Evolutionary conservation across 2,113 vertebrate species (phyloP), one percentile per base, ranked within the genome.

Genomic region (Rallus limicola): DNA sequence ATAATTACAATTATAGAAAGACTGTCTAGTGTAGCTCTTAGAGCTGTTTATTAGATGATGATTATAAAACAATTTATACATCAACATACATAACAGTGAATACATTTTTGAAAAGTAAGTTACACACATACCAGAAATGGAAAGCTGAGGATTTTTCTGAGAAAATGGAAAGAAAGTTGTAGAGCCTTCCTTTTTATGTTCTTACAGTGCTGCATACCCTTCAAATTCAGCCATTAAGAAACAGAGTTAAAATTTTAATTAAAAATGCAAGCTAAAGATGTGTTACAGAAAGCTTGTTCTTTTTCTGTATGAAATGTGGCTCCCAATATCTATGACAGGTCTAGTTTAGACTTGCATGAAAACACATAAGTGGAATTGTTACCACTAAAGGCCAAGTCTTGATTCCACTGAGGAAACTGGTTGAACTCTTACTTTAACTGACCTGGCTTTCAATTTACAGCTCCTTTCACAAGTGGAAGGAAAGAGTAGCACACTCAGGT

Each of bases 81-180:
- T 65, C 36, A 52, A 36, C 19, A 55, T 40, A 25, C 4, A 14
- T n/a, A 46, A 9, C 59, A 33, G 56, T 52, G 50, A 52, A 53
- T 38, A 24, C 1, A 36, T 72, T 67, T 36, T 46, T 4, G 13
- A 55, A 84, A 62, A 71, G 38, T 26, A 11, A 46, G 48, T 72
- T 90, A 13, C 13, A 28, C 1, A 0, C 42, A 40, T 2, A 48
- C 38, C 42, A 59, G 36, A 81, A 82, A 68, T 68, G 0, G 0
- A 46, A 90, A 90, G 13, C 17, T 14, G 5, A 53, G 18, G 59
- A n/a, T 40, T 80, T 65, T 82, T 72, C 16, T 46, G 17, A 64
- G 31, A 40, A 9, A 87, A 46, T 33, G 2, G 23, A n/a, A 55
- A 74, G 46, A 78, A 89, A 70, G 64, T 34, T 44, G n/a, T 21